Evolutionary conservation across 2,113 vertebrate genomes (phyloP).

Genomic region (Rhinoptilus africanus): DNA sequence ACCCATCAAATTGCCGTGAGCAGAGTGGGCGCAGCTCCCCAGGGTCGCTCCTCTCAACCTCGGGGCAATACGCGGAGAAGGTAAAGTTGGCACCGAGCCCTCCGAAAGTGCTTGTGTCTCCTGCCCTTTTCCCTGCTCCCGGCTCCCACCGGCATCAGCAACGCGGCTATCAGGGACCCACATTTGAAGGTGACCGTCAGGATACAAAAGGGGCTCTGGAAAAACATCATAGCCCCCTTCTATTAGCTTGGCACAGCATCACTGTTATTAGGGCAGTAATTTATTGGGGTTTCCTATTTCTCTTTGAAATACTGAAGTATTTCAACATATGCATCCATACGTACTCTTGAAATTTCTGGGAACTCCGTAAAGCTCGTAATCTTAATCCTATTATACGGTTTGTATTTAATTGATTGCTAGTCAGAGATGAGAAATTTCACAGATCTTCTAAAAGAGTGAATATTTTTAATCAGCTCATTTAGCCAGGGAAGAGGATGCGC

Average conservation of each 20-base stretch:
- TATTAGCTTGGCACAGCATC: neutral
- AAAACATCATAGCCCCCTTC: neutral
- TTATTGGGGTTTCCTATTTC: neutral
- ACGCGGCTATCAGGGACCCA: neutral
- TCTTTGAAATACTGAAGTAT: neutral
- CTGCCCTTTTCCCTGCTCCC: neutral
- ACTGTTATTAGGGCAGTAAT: neutral
- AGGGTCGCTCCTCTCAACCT: neutral
- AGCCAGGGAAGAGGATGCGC: constrained; percentile 40
- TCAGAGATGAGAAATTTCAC: constrained; percentile 45
- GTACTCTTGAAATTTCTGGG: neutral
- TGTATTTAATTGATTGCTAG: constrained; percentile 53
- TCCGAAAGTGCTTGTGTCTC: accelerated
- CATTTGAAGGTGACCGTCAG: neutral
- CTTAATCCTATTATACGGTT: neutral
- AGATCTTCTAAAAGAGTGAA: constrained; percentile 45
- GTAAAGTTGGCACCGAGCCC: neutral
- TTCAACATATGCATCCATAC: neutral
- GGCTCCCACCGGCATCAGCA: neutral
- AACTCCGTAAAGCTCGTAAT: neutral
- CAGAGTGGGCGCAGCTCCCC: neutral
- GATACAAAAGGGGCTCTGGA: neutral
- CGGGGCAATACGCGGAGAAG: accelerated
- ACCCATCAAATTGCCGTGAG: neutral
- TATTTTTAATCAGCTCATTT: constrained; percentile 61